A percentile compares a stretch with the other conserved stretches of the same genome.
phyloP scores from a whole-genome alignment of 2,888 invertebrate species.

The Sminthurinus aureus region DNA sequence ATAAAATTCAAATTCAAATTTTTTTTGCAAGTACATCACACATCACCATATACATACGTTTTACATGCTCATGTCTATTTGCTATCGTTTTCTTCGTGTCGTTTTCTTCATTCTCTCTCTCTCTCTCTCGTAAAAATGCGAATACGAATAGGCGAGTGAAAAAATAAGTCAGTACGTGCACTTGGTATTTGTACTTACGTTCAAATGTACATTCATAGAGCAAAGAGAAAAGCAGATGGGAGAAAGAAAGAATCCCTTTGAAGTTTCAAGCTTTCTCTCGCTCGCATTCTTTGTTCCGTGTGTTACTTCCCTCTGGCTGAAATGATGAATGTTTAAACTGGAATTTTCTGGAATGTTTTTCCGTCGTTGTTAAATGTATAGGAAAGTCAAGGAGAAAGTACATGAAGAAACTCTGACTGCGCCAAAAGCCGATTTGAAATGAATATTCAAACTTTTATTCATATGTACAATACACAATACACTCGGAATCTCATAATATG shows the following conservation, averaged over 20 bases:
- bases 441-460: conserved; percentile 8
- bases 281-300: background rate
- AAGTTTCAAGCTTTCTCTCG: background rate
- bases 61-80: too few species aligned
- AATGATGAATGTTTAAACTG: background rate
- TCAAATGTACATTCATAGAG: background rate
- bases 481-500: background rate
- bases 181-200: too few species aligned
- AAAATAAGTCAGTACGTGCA: too few species aligned
- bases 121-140: too few species aligned
- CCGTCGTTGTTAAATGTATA: background rate
- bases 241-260: background rate
- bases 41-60: too few species aligned
- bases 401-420: background rate
- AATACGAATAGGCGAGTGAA: too few species aligned
- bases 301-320: background rate
- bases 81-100: too few species aligned
- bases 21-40: too few species aligned
- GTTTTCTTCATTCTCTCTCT: too few species aligned
- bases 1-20: too few species aligned
- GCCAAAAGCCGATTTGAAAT: conserved; percentile 6
- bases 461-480: background rate
- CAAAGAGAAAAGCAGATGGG: background rate
- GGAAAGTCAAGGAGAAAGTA: background rate
- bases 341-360: background rate